Evolutionary conservation across 2,797 vertebrate genomes (phyloP).

Genomic region (Phrynocephalus guinanensis): DNA sequence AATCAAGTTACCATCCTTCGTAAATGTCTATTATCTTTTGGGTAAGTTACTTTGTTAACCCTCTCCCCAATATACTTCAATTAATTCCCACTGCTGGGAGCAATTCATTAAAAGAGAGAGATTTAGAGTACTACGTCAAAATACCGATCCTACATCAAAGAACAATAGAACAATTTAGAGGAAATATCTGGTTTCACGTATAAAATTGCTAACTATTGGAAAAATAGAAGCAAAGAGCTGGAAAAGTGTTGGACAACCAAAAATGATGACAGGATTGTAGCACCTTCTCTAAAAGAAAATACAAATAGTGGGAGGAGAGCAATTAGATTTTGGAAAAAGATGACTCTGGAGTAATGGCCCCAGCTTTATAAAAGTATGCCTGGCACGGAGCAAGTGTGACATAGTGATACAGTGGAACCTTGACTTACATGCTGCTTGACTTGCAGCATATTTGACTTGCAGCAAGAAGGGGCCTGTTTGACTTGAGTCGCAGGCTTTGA

Average conservation of each 20-base stretch:
- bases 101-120: constrained; percentile 44
- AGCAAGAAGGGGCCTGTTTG: too few relatives aligned
- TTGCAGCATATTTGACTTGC: too few relatives aligned
- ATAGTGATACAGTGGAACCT: too few relatives aligned
- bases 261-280: neutral
- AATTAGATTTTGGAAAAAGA: too few relatives aligned
- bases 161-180: constrained; percentile 4
- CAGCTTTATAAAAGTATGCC: neutral
- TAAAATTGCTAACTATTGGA: neutral
- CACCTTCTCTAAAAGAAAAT: neutral
- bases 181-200: rapidly evolving
- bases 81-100: neutral
- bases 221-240: neutral
- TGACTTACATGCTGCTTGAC: too few relatives aligned
- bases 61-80: constrained; percentile 35
- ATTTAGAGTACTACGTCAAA: neutral
- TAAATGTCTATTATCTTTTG: constrained; percentile 44
- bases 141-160: constrained; percentile 12
- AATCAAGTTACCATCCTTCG: constrained; percentile 35
- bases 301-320: too few relatives aligned
- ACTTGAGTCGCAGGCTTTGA: too few relatives aligned
- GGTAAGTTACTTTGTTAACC: constrained; percentile 16
- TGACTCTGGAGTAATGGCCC: too few relatives aligned
- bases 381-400: neutral
- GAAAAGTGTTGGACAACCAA: neutral